Percentiles rank a stretch among this genome's conserved stretches.
Evolutionary conservation across 2,888 invertebrate genomes (phyloP).

Genomic region (Pherbina coryleti): DNA sequence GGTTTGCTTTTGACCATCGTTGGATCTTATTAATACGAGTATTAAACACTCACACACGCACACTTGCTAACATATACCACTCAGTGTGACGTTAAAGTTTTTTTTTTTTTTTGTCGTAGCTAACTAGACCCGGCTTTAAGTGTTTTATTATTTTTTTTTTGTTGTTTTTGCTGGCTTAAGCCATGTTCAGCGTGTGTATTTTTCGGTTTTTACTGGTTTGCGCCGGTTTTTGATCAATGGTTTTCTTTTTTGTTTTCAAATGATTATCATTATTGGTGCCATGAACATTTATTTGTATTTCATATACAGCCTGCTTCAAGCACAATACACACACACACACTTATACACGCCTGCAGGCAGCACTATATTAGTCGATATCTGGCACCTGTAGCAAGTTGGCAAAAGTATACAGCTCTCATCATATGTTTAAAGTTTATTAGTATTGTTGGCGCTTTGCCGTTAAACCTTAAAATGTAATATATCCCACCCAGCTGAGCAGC

Average conservation of each 20-base stretch:
- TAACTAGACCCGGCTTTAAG: neutral
- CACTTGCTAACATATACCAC: neutral
- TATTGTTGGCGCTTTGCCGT: neutral
- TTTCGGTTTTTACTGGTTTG: slow-evolving; percentile 56
- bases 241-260: neutral
- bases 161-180: too few relatives aligned
- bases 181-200: too few relatives aligned
- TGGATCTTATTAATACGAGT: too few relatives aligned
- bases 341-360: neutral
- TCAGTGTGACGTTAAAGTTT: too few relatives aligned
- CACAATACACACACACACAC: neutral
- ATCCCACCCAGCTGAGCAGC: neutral
- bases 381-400: neutral
- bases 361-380: neutral
- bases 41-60: neutral
- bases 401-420: neutral
- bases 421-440: neutral
- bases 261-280: slow-evolving; percentile 1
- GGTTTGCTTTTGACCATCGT: too few relatives aligned
- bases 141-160: neutral
- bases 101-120: too few relatives aligned
- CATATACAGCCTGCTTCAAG: neutral
- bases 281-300: neutral
- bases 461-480: neutral
- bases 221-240: slow-evolving; percentile 49